Base-by-base conservation (phyloP, 2,888 invertebrate species). In the Tridacna crocea region DNA sequence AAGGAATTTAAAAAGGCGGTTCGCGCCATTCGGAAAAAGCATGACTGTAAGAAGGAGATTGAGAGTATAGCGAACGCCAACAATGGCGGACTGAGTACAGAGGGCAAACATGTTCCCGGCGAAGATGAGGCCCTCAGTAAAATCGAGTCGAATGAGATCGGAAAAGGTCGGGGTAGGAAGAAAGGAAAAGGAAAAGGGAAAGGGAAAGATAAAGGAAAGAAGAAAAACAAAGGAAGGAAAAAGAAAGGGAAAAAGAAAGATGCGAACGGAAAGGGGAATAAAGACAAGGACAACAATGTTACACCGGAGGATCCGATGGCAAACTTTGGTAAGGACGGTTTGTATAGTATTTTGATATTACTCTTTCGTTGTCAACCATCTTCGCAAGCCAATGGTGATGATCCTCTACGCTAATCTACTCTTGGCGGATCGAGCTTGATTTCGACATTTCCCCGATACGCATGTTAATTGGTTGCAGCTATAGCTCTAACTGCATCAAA, bases 1-100 rank as follows among this genome's bases (percentile, higher is more conserved):
- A 82, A 66, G 70, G 82, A 82, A 22, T 87, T 84, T 36, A 82
- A 82, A 60, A 63, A 73, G 24, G 84, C 84, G 0, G 68, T 84
- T 24, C 47, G 75, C 8, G 87, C 82, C n/a, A 87, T 84, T 10
- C 61, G 77, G 6, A 82, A 87, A 58, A 79, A 79, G 3, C 84
- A 84, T 55, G 87, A 87, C 60, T 83, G 84, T 70, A 83, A 77
- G 60, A 46, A 78, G 15, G 68, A 82, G 60, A 87, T 84, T 19
- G 81, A 79, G 15, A 60, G 76, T 61, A 82, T 83, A n/a, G 81
- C 81, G 2, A 82, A 83, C 12, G 73, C 68, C 6, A 78, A 75
- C 60, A 85, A 82, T 58, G 87, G 84, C 6, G 84, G 87, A 15
- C 51, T 84, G 2, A 80, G 80, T 72, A 82, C 76, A 1, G 79